Conservation (phyloP, 2,113 vertebrate genomes). For the Psammodynastes pulverulentus region DNA sequence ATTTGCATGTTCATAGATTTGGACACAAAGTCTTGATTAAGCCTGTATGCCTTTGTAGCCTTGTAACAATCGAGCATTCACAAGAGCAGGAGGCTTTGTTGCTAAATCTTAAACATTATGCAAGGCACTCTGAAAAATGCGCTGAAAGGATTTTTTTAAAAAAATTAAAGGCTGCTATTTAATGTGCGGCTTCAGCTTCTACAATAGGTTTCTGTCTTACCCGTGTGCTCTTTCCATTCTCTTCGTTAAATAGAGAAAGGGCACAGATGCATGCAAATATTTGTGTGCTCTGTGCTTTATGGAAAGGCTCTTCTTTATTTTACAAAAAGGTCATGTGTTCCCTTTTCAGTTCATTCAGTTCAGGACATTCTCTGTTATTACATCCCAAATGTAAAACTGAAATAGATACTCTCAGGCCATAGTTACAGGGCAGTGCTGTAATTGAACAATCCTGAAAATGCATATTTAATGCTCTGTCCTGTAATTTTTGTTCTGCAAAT, state of each 20-base stretch:
- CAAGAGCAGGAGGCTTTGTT: background rate
- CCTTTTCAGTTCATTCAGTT: background rate
- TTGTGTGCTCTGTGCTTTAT: background rate
- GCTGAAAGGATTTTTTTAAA: background rate
- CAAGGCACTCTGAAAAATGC: background rate
- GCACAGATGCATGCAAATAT: background rate
- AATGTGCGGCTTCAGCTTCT: background rate
- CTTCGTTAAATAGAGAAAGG: background rate
- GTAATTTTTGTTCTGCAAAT: background rate
- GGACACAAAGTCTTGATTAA: background rate
- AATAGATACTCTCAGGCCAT: accelerated
- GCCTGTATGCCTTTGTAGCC: background rate
- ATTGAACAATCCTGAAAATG: background rate
- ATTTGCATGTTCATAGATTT: constrained; percentile 19
- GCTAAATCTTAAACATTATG: constrained; percentile 3
- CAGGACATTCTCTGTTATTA: background rate
- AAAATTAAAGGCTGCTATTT: constrained; percentile 22
- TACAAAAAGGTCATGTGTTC: constrained; percentile 28
- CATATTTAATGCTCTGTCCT: accelerated
- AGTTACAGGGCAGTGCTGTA: background rate
- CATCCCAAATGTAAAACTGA: background rate
- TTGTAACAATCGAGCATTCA: constrained; percentile 3
- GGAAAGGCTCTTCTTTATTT: constrained; percentile 18
- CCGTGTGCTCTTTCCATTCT: background rate
- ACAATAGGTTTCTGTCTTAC: background rate